phyloP scores from a whole-genome alignment of 1,140 invertebrate species.

The Pseudomyrmex concolor region DNA sequence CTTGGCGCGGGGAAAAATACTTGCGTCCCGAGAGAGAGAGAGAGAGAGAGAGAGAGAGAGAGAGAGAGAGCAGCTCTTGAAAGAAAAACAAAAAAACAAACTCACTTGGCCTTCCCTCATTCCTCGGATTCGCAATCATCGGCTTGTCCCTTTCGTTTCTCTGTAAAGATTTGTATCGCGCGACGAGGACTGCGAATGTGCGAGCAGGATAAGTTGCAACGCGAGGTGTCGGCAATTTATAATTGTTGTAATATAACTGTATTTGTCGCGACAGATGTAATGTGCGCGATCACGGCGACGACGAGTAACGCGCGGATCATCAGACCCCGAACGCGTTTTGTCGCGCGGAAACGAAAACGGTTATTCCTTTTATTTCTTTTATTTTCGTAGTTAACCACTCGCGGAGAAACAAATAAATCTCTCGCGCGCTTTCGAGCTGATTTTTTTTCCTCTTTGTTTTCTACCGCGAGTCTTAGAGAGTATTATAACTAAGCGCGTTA shows the following conservation, averaged over 20 bases:
- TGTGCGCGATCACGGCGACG: constrained; percentile 65
- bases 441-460: background rate
- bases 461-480: constrained; percentile 51
- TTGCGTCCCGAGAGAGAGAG: background rate
- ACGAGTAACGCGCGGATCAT: background rate
- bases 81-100: no score
- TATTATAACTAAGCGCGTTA: constrained; percentile 53
- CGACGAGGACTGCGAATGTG: background rate
- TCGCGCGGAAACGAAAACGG: constrained; percentile 14
- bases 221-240: constrained; percentile 69
- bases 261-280: constrained; percentile 63
- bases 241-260: constrained; percentile 76
- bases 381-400: background rate
- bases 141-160: constrained; percentile 49
- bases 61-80: background rate
- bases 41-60: background rate
- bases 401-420: constrained; percentile 19
- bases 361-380: constrained; percentile 41
- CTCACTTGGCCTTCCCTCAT: constrained; percentile 34
- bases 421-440: constrained; percentile 43
- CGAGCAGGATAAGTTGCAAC: constrained; percentile 4
- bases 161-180: constrained; percentile 10
- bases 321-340: constrained; percentile 2
- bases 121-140: constrained; percentile 14
- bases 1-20: background rate